Conservation (phyloP, 2,888 invertebrate species). For the Parnassius smintheus region DNA sequence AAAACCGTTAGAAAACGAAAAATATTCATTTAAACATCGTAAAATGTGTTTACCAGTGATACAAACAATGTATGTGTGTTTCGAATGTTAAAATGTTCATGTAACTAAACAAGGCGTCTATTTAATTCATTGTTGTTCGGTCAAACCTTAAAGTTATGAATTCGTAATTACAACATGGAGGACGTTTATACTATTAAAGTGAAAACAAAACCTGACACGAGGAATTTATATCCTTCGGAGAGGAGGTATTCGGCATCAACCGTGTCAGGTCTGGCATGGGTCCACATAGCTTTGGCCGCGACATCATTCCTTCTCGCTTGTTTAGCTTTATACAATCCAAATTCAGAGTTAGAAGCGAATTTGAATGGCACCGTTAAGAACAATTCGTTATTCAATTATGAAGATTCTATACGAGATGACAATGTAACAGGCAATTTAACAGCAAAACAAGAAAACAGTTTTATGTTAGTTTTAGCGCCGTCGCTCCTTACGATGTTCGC, state of each 20-base stretch:
- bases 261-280: conserved; percentile 83
- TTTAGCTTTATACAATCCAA: conserved; percentile 69
- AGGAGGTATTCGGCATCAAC: conserved; percentile 85
- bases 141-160: conserved; percentile 33
- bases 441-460: conserved; percentile 38
- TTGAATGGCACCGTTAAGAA: conserved; percentile 25
- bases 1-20: conserved; percentile 33
- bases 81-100: conserved; percentile 21
- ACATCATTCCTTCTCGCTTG: conserved; percentile 81
- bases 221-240: conserved; percentile 83
- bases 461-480: conserved; percentile 72
- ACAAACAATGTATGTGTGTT: conserved; percentile 23
- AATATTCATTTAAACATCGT: conserved; percentile 23
- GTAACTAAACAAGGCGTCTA: conserved; percentile 16
- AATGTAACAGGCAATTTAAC: conserved; percentile 33
- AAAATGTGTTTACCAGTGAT: conserved; percentile 25
- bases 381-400: conserved; percentile 17
- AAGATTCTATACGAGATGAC: conserved; percentile 27
- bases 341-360: conserved; percentile 33
- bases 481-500: conserved; percentile 75
- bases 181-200: conserved; percentile 85
- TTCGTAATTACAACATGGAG: conserved; percentile 76
- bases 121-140: conserved; percentile 13
- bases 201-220: conserved; percentile 81
- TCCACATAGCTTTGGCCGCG: conserved; percentile 82